Base-by-base conservation (phyloP, 2,113 vertebrate species). In the Erythrolamprus reginae region DNA sequence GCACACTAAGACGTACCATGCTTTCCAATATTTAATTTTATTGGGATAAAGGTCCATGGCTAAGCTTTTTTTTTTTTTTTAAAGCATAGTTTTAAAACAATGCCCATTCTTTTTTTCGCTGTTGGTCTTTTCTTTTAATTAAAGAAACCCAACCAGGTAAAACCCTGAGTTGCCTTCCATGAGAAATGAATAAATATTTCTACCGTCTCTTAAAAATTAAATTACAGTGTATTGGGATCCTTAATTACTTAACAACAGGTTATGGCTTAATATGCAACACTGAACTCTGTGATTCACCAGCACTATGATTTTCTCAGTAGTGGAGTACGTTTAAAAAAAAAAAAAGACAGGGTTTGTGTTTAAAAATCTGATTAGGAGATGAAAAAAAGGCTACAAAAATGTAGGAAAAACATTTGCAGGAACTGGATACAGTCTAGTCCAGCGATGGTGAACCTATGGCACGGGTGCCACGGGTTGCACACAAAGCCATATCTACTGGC, bases 191-290 rank as follows among this genome's bases (percentile, higher is more conserved):
- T 89, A 45, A 61, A 0, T 83, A 28, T 1, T 93, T 94, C 93
- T 93, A 84, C 82, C 82, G 52, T 92, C 26, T 56, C 93, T 84
- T 88, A 87, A 91, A 90, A 89, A 87, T 87, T 82, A 19, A 89
- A 1, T 94, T 94, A 19, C 42, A 77, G 42, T 84, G 21, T 92
- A 56, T 58, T 86, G 58, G 82, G 21, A 92, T 93, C 70, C 23
- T 93, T 92, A 92, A 88, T 92, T 89, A 91, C 82, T 89, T 95
- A 88, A 91, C 92, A 87, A 0, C 88, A 91, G 52, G 88, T 94
- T 95, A 52, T 85, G 92, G 38, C 58, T 92, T 91, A 95, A 88
- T 93, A 93, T 90, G 89, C 93, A 91, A 91, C 89, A 84, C 3
- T 91, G 86, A 93, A 82, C 84, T 91, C 86, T 9, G 5, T 93